Evolutionary conservation across 2,113 vertebrate genomes (phyloP), one percentile per base, ranked within the genome.

Genomic region (Colistium nudipinnis): DNA sequence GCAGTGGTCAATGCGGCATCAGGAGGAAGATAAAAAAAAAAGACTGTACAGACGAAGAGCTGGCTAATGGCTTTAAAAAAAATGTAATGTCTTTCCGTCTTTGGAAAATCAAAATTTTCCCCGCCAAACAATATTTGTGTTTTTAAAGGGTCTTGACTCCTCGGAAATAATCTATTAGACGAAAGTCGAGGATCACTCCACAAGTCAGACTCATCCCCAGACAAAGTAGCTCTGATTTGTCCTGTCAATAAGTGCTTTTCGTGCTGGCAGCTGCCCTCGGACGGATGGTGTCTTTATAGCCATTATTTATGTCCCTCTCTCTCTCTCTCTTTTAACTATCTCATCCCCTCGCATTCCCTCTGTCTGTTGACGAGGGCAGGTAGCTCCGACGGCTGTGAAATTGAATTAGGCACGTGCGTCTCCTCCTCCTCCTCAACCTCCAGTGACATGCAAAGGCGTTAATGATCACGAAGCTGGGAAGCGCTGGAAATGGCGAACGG

Each of bases 381-480:
- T 80, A 81, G 53, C 51, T 56, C 71, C 77, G 79, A 79, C 27
- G 73, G 74, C 74, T 77, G 77, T 84, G 79, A 84, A 85, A 88
- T 84, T 86, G 82, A 90, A 92, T 91, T 87, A 87, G 81, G 56
- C n/a, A n/a, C 10, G 19, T 60, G 67, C 62, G 55, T 56, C 67
- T 30, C 38, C 48, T 47, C 56, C 44, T 47, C 53, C 51, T 44
- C 59, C 64, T 63, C 78, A 36, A 28, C 69, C 65, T 68, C 70
- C 52, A 62, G 62, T 76, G 75, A 85, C 82, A 87, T 67, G 78
- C 66, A 63, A 57, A 69, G 81, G 76, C 88, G 90, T 91, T 91
- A 91, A 88, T 91, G 90, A 90, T 90, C 80, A 78, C 74, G 83
- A 79, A 80, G 76, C 89, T 39, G 83, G 87, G 84, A 89, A 80